A percentile compares a stretch with the other conserved stretches of the same genome.
Conservation (phyloP, 2,888 invertebrate species). For the Seira musarum region DNA sequence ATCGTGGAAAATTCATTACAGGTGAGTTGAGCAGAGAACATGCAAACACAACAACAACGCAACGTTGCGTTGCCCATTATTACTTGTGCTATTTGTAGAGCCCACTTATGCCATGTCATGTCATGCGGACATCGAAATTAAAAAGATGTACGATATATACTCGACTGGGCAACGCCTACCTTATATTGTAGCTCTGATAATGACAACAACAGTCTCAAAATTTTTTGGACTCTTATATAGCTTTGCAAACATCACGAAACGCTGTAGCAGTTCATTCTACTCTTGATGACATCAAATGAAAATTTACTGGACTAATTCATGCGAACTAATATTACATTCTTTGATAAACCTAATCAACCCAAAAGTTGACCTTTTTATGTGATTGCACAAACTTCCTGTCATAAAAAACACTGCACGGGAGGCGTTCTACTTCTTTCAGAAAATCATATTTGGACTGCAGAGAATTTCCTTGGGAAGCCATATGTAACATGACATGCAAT, state of each 20-base stretch:
- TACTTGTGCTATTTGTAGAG: conserved; percentile 11
- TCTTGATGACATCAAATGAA: conserved; percentile 8
- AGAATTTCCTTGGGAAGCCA: too few species aligned
- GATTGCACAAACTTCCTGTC: conserved; percentile 11
- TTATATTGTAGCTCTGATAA: neutral
- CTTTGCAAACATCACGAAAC: neutral
- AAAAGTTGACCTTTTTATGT: conserved; percentile 11
- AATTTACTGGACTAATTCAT: neutral
- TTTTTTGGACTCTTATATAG: too few species aligned
- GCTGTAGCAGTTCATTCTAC: neutral
- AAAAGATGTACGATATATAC: neutral
- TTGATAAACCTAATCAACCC: conserved; percentile 4
- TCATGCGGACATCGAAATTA: conserved; percentile 13
- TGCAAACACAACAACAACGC: neutral
- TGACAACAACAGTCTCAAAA: neutral
- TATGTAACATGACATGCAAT: too few species aligned
- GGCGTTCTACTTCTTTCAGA: too few species aligned
- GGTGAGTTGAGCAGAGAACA: neutral
- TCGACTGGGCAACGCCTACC: conserved; percentile 1
- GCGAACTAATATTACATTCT: neutral
- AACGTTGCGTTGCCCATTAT: neutral
- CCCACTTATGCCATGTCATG: conserved; percentile 16
- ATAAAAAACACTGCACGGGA: too few species aligned
- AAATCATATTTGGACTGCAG: too few species aligned
- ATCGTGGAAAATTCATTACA: conserved; percentile 8